Conservation (phyloP, 2,888 invertebrate species). For the Agrochola lychnidis region DNA sequence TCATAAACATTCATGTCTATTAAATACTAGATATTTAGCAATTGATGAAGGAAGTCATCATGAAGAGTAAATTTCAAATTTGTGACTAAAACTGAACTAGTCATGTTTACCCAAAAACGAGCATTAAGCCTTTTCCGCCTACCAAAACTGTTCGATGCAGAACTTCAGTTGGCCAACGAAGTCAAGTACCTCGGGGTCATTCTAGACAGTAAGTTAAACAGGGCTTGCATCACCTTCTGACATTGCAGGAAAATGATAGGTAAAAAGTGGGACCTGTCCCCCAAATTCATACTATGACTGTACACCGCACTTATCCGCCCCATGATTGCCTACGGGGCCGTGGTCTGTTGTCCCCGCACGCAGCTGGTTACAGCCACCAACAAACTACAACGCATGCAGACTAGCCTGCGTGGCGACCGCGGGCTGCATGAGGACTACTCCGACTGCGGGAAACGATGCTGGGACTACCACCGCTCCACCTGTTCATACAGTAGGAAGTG, state of each 20-base stretch:
- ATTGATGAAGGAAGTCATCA: neutral
- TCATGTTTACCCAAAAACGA: no score
- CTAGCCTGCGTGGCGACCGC: neutral
- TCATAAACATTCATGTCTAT: constrained; percentile 16
- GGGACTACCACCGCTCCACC: neutral
- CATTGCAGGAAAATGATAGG: neutral
- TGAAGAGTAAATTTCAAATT: constrained; percentile 8
- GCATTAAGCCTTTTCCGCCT: neutral
- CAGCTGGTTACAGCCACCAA: neutral
- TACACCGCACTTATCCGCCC: neutral
- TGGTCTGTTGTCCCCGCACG: neutral
- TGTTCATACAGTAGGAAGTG: neutral
- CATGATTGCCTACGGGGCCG: neutral
- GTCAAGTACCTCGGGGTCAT: neutral
- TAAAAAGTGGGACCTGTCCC: neutral
- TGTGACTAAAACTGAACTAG: neutral
- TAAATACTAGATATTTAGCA: constrained; percentile 27
- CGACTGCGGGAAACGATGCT: neutral
- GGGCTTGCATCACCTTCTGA: neutral
- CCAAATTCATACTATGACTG: neutral
- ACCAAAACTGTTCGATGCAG: neutral
- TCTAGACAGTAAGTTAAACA: neutral
- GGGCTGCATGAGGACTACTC: neutral
- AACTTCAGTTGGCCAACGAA: neutral
- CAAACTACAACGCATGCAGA: neutral